Conservation (phyloP, 2,797 vertebrate species). For the Linurgus olivaceus region DNA sequence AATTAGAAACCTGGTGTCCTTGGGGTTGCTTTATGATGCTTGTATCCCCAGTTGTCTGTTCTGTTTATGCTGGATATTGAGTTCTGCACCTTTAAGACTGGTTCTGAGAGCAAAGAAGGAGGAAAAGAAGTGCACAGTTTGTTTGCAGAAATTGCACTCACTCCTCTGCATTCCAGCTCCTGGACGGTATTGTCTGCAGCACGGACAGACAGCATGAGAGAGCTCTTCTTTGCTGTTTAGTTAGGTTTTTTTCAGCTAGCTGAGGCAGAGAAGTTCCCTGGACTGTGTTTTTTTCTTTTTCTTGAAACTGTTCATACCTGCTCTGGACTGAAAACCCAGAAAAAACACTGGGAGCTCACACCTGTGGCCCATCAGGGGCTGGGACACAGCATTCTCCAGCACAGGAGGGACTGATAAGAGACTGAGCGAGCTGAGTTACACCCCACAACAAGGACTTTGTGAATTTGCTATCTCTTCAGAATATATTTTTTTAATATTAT, state of each 20-base stretch:
- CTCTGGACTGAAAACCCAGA: not conserved
- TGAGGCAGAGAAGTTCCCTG: not conserved
- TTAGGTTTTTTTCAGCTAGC: not conserved
- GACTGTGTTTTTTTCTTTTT: not conserved
- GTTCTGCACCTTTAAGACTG: not conserved
- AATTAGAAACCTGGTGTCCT: not conserved
- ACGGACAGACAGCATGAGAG: accelerated
- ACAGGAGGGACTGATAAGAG: not conserved
- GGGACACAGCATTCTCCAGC: not conserved
- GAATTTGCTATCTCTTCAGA: not conserved
- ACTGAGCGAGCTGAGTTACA: not conserved
- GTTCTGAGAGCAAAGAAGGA: not conserved
- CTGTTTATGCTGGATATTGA: not conserved
- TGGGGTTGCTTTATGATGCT: not conserved
- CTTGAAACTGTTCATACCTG: not conserved
- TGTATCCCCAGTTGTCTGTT: not conserved
- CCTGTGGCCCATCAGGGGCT: not conserved
- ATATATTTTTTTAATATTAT: not conserved
- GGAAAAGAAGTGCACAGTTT: not conserved
- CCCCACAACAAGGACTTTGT: not conserved
- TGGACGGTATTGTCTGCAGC: not conserved
- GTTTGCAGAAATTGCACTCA: not conserved
- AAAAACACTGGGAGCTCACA: not conserved
- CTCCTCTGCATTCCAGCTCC: not conserved
- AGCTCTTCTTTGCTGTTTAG: not conserved